Base-by-base conservation (phyloP, 2,888 invertebrate genomes). In the Cyrtodaria siliqua region DNA sequence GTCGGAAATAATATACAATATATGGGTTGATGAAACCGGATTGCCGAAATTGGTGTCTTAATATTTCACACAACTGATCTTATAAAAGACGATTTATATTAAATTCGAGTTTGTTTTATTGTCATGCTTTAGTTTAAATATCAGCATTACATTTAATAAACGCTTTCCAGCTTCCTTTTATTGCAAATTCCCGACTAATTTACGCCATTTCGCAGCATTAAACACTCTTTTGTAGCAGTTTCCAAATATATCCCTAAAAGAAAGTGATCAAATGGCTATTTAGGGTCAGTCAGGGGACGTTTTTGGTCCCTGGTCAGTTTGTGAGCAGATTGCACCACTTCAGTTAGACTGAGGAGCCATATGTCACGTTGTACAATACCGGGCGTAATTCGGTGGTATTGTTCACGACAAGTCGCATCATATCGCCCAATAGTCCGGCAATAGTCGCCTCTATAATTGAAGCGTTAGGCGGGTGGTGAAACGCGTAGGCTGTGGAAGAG, bases 341-440 rank as follows among this genome's bases (percentile, higher is more conserved):
- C 60, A 70, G 56, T 44, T 49, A 44, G 69, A 57, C 49, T 50
- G 57, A 42, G 62, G 47, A 47, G 42, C 79, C 79, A 79, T 79
- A 79, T 79, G 79, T 71, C 79, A 79, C 79, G 64, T 75, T 79
- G 79, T 72, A 63, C 75, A 79, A 79, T 75, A 79, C 79, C 68
- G 71, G 33, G 68, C 55, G 61, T 71, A 75, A 71, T 71, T 68
- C 55, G 38, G 52, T 44, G 50, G 66, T 67, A 68, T 71, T 77
- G 71, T 71, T 62, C 67, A 62, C 61, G 44, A 40, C 71, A 52
- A 52, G 61, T 69, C 72, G 55, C 72, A 61, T 69, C 72, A 69
- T 64, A 64, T 50, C 63, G 60, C 50, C 55, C 55, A 60, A 55
- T 18, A 18, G 49, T 12, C 9, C 8, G 9, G 40, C 40, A 38